Evolutionary conservation across 2,888 invertebrate genomes (phyloP).

Genomic region (Scotopteryx bipunctaria): DNA sequence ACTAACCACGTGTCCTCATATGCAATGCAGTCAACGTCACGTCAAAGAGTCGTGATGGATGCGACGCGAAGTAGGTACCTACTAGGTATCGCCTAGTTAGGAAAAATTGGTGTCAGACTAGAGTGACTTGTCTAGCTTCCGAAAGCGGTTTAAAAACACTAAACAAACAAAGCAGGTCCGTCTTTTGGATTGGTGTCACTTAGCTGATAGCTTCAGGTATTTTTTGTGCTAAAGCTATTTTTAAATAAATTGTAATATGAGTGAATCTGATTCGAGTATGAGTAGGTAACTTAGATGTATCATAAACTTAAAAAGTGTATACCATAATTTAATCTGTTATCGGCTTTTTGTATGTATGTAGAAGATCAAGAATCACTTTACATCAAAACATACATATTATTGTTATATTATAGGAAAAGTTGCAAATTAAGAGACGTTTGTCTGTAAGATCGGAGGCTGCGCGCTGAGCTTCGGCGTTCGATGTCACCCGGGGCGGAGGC

Average conservation of each 20-base stretch:
- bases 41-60: slow-evolving; percentile 49
- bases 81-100: slow-evolving; percentile 62
- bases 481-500: slow-evolving; percentile 57
- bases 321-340: too few relatives aligned
- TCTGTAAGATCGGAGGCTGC: slow-evolving; percentile 11
- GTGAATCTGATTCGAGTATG: too few relatives aligned
- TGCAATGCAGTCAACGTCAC: slow-evolving; percentile 57
- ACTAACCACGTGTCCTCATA: slow-evolving; percentile 58
- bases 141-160: slow-evolving; percentile 6
- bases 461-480: slow-evolving; percentile 43
- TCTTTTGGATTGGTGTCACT: neutral
- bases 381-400: slow-evolving; percentile 1
- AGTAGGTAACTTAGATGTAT: too few relatives aligned
- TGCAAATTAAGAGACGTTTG: slow-evolving; percentile 8
- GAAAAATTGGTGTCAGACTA: slow-evolving; percentile 37
- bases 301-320: too few relatives aligned
- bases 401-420: slow-evolving; percentile 4
- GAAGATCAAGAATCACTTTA: too few relatives aligned
- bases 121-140: slow-evolving; percentile 6
- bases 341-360: too few relatives aligned
- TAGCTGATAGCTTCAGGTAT: neutral
- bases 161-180: neutral
- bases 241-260: too few relatives aligned
- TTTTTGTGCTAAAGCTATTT: too few relatives aligned
- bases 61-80: slow-evolving; percentile 53